Percentiles rank a stretch among this genome's conserved stretches.
phyloP scores from a whole-genome alignment of 2,888 invertebrate genomes.

The Hydropsyche betteni region DNA sequence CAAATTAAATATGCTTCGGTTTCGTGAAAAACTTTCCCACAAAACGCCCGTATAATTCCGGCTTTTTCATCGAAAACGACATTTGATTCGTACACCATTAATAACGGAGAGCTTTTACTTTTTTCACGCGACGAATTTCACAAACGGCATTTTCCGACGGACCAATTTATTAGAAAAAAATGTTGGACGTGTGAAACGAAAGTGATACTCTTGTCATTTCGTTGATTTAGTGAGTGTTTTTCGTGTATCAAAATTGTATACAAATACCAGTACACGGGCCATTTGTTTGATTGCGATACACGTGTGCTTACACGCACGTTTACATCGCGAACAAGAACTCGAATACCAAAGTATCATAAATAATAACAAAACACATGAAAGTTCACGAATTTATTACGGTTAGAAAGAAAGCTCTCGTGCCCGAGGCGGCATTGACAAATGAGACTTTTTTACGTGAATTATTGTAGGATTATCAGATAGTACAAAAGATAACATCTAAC shows the following conservation, averaged over 20 bases:
- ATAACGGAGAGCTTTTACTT: too few relatives aligned
- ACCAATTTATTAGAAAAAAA: not conserved
- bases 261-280: too few relatives aligned
- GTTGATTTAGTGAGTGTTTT: too few relatives aligned
- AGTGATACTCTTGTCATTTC: not conserved
- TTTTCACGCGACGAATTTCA: not conserved
- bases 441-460: conserved; percentile 10
- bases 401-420: conserved; percentile 12
- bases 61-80: not conserved
- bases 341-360: too few relatives aligned
- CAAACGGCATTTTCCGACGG: not conserved
- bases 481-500: not conserved
- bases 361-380: conserved; percentile 8
- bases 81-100: not conserved
- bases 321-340: too few relatives aligned
- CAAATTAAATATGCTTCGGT: too few relatives aligned
- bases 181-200: conserved; percentile 8
- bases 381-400: conserved; percentile 25
- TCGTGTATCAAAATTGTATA: too few relatives aligned
- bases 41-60: too few relatives aligned
- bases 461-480: not conserved
- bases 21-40: too few relatives aligned
- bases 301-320: too few relatives aligned
- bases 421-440: conserved; percentile 10
- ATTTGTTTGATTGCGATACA: too few relatives aligned